Evolutionary conservation across 2,797 vertebrate species (phyloP).

Genomic region (Distichodus sexfasciatus): DNA sequence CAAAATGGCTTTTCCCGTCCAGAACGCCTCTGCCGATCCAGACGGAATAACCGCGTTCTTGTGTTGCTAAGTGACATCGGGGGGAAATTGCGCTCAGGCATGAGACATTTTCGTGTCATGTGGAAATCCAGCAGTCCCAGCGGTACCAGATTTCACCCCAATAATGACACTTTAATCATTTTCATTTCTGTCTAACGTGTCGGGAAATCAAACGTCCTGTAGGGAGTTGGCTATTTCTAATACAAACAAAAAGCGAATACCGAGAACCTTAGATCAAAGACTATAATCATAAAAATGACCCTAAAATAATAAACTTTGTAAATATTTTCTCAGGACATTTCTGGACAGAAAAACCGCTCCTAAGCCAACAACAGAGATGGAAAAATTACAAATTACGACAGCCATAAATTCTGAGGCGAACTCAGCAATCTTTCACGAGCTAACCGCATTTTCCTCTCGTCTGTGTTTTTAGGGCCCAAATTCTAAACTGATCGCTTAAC

Average conservation of each 20-base stretch:
- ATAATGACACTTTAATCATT: constrained; percentile 63
- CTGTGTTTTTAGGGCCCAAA: constrained; percentile 14
- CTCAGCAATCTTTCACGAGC: constrained; percentile 20
- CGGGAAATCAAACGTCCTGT: constrained; percentile 56
- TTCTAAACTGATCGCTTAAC: constrained; percentile 29
- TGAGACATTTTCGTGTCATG: constrained; percentile 59
- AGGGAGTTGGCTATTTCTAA: constrained; percentile 27
- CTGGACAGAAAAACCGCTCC: not conserved
- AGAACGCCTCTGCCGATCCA: constrained; percentile 44
- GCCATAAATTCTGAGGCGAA: constrained; percentile 6
- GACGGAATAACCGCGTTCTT: constrained; percentile 64
- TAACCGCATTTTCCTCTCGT: constrained; percentile 9
- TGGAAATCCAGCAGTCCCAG: constrained; percentile 55
- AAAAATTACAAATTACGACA: constrained; percentile 8
- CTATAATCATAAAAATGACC: constrained; percentile 11
- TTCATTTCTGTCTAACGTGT: constrained; percentile 58
- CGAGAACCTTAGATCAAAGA: constrained; percentile 12
- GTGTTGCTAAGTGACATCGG: constrained; percentile 49
- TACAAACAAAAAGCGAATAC: constrained; percentile 30
- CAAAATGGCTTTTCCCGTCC: constrained; percentile 56
- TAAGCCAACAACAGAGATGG: constrained; percentile 26
- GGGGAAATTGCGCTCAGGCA: constrained; percentile 59
- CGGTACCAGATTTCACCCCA: constrained; percentile 59
- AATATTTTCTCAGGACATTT: constrained; percentile 27
- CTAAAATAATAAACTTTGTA: constrained; percentile 18